Evolutionary conservation across 2,113 vertebrate genomes (phyloP), one percentile per base, ranked within the genome.

Genomic region (Cercopithecus mona): DNA sequence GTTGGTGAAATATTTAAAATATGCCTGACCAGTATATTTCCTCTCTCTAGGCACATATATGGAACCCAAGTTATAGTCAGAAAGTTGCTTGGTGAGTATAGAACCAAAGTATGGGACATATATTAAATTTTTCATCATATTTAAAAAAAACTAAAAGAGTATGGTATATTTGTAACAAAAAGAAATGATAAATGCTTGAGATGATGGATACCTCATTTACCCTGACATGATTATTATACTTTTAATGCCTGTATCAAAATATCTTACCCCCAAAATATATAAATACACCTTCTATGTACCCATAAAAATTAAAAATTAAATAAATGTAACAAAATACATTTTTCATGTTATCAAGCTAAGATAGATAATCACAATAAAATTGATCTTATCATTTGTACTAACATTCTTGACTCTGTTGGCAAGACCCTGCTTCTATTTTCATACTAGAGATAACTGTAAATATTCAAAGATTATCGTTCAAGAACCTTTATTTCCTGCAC

Each of bases 71-170:
- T 61, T 90, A 92, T 40, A 43, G 27, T 93, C 14, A 93, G 17
- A 85, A 93, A 79, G 27, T 90, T 88, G 64, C 5, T 95, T 93
- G 4, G 32, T 81, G 45, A 91, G 57, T 93, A 61, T 50, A 12
- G 59, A 88, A 78, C 86, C n/a, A 93, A 88, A 97, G 61, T 18
- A 84, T 81, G 23, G 23, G 3, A 43, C 9, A 90, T 86, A 86
- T 20, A 81, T 20, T 84, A 12, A 38, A 85, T 70, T 80, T 95
- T 96, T 90, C 87, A 50, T 96, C 8, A 50, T 87, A 90, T 88
- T 64, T 64, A 14, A 64, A 64, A 30, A 14, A 14, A 64, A 13
- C 61, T 64, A 32, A 64, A 64, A 5, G 12, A 64, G 61, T 64
- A 64, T 64, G 61, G 12, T 32, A 64, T 64, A 30, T 64, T 64